Evolutionary conservation across 2,113 vertebrate species (phyloP), one percentile per base, ranked within the genome.

Genomic region (Sylvietta virens): DNA sequence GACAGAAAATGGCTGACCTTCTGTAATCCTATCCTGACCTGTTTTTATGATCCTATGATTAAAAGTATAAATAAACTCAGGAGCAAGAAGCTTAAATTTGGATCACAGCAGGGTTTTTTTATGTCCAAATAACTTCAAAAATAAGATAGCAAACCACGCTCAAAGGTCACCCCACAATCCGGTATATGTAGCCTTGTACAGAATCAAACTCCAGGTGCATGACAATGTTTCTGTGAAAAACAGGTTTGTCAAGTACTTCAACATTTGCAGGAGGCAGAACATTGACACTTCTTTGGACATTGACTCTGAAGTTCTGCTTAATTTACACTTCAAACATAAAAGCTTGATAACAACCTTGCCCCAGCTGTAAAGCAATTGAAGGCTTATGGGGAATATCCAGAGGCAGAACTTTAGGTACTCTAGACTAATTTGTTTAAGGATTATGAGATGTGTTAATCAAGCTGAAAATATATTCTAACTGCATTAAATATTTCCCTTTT

Each of bases 321-420:
- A 80, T 94, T 92, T 96, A 18, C 89, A 92, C 67, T 92, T 95
- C 86, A 90, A 82, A 81, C 28, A 45, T 57, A 80, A 92, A 82
- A 91, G 11, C 16, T 77, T 80, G 67, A 69, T 88, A 92, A 80
- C 15, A 77, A 10, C 17, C 6, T 88, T 80, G 37, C 26, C 71
- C 62, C 50, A 73, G 40, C 26, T 65, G 17, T 76, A 90, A 33
- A 90, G 40, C 21, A 91, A 83, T 31, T 69, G 15, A 57, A 80
- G 12, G 7, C 33, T 96, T 90, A 65, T 6, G 19, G 54, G 27
- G 10, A 76, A 77, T 86, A 94, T 73, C 76, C 40, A 69, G 50
- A 86, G 72, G 60, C 37, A 86, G 66, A 86, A 72, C 8, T 80
- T 77, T 7, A 77, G 26, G 53, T 86, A 37, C 22, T 69, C 16